Percentiles rank a stretch among this genome's conserved stretches.
Conservation (phyloP, 2,113 vertebrate genomes). For the Strigops habroptila region DNA sequence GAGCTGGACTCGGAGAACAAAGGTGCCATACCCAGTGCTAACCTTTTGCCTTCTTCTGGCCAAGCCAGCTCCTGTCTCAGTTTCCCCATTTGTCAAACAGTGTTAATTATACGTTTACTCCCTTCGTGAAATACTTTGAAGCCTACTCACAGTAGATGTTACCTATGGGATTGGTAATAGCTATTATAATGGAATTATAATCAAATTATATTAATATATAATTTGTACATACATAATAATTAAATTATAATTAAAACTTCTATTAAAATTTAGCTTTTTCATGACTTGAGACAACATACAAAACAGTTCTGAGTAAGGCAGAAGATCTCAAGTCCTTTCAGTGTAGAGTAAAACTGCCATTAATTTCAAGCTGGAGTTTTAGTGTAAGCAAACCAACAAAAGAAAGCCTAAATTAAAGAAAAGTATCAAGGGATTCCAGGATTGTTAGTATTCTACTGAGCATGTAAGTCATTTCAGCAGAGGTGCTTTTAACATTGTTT, state of each 20-base stretch:
- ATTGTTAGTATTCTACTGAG: neutral
- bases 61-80: slow-evolving; percentile 6
- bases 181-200: slow-evolving; percentile 8
- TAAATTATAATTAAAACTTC: neutral
- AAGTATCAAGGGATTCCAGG: neutral
- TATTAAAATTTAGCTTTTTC: neutral
- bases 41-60: neutral
- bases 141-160: neutral
- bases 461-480: neutral
- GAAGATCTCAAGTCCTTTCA: neutral
- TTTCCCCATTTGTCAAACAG: neutral
- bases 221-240: neutral
- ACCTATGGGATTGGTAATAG: neutral
- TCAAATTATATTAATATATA: neutral
- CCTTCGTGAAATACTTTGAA: slow-evolving; percentile 9
- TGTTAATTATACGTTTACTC: neutral
- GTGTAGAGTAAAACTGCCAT: neutral
- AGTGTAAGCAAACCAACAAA: neutral
- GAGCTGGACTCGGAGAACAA: neutral
- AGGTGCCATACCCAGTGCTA: neutral
- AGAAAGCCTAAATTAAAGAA: neutral
- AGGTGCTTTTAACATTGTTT: neutral
- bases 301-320: neutral
- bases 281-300: neutral
- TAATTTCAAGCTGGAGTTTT: neutral